phyloP scores from a whole-genome alignment of 2,113 vertebrate species.

The Colius striatus region DNA sequence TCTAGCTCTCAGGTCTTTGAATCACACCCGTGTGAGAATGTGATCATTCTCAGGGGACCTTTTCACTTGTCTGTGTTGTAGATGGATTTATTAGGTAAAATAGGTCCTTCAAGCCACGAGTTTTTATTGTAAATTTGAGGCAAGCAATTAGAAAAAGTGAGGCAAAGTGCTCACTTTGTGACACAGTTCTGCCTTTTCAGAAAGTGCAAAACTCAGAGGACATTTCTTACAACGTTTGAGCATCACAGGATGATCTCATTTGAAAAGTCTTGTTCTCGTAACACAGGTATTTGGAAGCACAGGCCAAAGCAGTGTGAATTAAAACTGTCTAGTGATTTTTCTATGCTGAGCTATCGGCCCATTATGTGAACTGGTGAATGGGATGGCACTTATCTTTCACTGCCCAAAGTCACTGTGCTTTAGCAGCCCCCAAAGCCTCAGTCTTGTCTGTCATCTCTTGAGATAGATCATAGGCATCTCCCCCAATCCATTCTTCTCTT shows the following conservation, averaged over 20 bases:
- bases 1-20: background rate
- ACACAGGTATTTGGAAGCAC: background rate
- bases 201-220: background rate
- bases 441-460: conserved; percentile 13
- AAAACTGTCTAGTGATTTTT: background rate
- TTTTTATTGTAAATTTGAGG: background rate
- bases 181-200: background rate
- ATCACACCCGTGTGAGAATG: background rate
- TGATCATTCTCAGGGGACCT: background rate
- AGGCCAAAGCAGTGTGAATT: background rate
- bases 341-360: background rate
- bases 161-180: background rate
- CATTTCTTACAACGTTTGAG: background rate
- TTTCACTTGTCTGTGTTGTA: background rate
- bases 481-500: background rate
- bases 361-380: background rate
- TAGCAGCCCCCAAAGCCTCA: background rate
- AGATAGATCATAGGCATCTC: conserved; percentile 10
- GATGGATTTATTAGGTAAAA: background rate
- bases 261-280: background rate
- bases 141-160: background rate
- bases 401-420: background rate
- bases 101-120: background rate
- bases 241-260: background rate
- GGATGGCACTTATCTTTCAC: background rate